Percentiles rank a stretch among this genome's conserved stretches.
Evolutionary conservation across 2,113 vertebrate genomes (phyloP).

Genomic region (Epinephelus fuscoguttatus): DNA sequence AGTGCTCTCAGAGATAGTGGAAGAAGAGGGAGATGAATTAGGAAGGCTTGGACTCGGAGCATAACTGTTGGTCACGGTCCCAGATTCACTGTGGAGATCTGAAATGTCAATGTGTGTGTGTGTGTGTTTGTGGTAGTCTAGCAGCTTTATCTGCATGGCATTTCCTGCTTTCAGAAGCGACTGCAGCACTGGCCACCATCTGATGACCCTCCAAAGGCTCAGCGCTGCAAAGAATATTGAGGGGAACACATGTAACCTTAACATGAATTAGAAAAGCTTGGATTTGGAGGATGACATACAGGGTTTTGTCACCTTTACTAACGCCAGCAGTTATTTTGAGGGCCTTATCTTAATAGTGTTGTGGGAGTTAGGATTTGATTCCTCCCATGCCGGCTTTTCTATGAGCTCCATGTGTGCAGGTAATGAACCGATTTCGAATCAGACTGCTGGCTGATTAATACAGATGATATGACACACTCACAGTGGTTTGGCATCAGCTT

Average conservation of each 20-base stretch:
- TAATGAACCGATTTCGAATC: constrained; percentile 67
- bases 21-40: constrained; percentile 54
- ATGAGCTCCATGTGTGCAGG: constrained; percentile 33
- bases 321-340: constrained; percentile 59
- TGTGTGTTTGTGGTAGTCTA: constrained; percentile 52
- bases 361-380: constrained; percentile 42
- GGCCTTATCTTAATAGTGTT: constrained; percentile 68
- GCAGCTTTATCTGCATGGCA: constrained; percentile 81
- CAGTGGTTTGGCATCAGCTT: constrained; percentile 42
- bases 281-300: constrained; percentile 45
- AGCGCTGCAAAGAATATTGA: constrained; percentile 59
- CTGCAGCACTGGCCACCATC: constrained; percentile 56
- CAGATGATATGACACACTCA: constrained; percentile 55
- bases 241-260: constrained; percentile 69
- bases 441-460: constrained; percentile 47
- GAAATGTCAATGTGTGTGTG: constrained; percentile 77
- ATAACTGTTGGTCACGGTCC: constrained; percentile 60
- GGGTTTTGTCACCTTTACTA: constrained; percentile 52
- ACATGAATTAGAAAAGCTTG: constrained; percentile 63
- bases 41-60: constrained; percentile 49
- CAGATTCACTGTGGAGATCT: constrained; percentile 63
- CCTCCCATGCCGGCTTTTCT: constrained; percentile 30
- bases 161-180: constrained; percentile 71
- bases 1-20: constrained; percentile 48
- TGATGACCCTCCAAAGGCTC: constrained; percentile 75